phyloP scores from a whole-genome alignment of 2,113 vertebrate genomes.

The Brachionichthys hirsutus region DNA sequence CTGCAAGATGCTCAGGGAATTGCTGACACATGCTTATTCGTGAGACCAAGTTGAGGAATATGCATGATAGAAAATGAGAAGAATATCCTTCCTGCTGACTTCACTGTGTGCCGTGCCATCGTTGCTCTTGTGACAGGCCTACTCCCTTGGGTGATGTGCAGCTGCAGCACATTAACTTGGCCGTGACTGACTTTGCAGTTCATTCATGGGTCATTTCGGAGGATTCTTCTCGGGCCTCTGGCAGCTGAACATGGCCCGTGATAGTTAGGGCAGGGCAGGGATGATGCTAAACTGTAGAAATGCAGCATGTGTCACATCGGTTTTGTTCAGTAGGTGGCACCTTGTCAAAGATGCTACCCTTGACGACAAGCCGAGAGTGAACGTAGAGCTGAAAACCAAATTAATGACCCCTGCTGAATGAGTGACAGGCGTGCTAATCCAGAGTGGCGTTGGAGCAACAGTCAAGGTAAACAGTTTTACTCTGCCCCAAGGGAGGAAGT shows the following conservation, averaged over 20 bases:
- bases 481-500: slow-evolving; percentile 21
- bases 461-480: slow-evolving; percentile 9
- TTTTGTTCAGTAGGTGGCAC: not conserved
- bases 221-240: slow-evolving; percentile 1
- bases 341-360: not conserved
- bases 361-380: not conserved
- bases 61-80: slow-evolving; percentile 33
- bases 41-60: not conserved
- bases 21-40: slow-evolving; percentile 1
- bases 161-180: slow-evolving; percentile 56
- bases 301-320: not conserved
- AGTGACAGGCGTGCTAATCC: slow-evolving; percentile 34
- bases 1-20: slow-evolving; percentile 1
- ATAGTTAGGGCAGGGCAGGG: slow-evolving; percentile 2
- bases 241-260: not conserved
- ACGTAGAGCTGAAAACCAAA: not conserved
- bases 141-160: slow-evolving; percentile 47
- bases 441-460: slow-evolving; percentile 9
- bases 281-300: not conserved
- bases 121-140: slow-evolving; percentile 36
- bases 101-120: slow-evolving; percentile 15
- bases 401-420: slow-evolving; percentile 13
- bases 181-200: slow-evolving; percentile 50
- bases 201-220: slow-evolving; percentile 16
- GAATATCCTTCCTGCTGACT: slow-evolving; percentile 58